Conservation (phyloP, 2,113 vertebrate genomes). For the Carassius auratus region DNA sequence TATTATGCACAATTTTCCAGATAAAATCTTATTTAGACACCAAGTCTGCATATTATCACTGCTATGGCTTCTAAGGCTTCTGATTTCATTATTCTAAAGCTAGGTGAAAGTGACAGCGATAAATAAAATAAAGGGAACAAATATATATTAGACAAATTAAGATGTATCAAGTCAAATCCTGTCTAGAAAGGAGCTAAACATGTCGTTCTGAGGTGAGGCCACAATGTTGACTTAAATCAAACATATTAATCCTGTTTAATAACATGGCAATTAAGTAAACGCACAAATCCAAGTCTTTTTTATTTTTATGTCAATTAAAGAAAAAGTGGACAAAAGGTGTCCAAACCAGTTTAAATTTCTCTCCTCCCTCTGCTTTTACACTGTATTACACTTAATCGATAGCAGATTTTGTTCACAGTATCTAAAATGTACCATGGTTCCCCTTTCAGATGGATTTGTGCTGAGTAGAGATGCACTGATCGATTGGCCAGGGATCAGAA, state of each 20-base stretch:
- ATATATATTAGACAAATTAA: not conserved
- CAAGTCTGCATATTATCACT: too few relatives aligned
- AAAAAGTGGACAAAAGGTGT: not conserved
- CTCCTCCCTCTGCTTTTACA: not conserved
- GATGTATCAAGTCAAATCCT: not conserved
- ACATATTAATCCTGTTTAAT: not conserved
- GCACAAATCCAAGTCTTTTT: not conserved
- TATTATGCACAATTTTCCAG: too few relatives aligned
- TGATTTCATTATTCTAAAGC: too few relatives aligned
- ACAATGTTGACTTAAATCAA: not conserved
- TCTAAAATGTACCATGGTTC: not conserved
- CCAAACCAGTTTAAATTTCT: not conserved
- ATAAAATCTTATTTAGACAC: too few relatives aligned
- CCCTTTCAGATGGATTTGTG: not conserved
- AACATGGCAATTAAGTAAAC: not conserved
- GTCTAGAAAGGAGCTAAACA: not conserved
- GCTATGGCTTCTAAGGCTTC: too few relatives aligned
- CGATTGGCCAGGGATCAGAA: too few relatives aligned
- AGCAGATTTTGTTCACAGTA: not conserved
- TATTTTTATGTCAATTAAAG: not conserved
- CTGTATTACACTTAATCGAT: not conserved
- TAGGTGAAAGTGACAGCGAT: too few relatives aligned
- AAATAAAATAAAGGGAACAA: not conserved
- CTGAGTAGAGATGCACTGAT: too few relatives aligned
- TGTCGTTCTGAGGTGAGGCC: not conserved